Evolutionary conservation across 2,113 vertebrate genomes (phyloP), one percentile per base, ranked within the genome.

Genomic region (Chloebia gouldiae): DNA sequence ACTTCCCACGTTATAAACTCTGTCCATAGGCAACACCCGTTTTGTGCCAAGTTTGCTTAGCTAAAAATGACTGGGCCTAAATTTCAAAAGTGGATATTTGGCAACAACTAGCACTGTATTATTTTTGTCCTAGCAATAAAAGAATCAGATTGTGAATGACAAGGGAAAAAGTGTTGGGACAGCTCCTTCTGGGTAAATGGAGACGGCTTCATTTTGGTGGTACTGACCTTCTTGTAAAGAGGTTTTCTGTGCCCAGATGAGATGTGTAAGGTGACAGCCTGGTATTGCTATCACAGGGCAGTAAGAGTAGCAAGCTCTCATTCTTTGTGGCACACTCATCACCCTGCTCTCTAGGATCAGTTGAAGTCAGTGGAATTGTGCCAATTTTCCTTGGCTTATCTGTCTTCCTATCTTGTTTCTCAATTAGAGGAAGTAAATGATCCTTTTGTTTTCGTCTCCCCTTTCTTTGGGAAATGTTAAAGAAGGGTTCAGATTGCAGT

Each of bases 351-450:
- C 81, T 40, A 79, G 73, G 83, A 95, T 93, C 81, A 72, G 49
- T 80, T 96, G 66, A 89, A 91, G 54, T 63, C 63, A 0, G 0
- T 94, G 94, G 81, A 95, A 47, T 20, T 72, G 50, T 85, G 95
- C 96, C 96, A 94, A 6, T 93, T 96, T 97, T 83, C 96, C 86
- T 95, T 95, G 94, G 88, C 71, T 97, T 96, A 96, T 95, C 94
- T 92, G 61, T 86, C 84, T 95, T 95, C 68, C 96, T 75, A 66
- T 81, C 56, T 80, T 73, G 65, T 89, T 92, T 96, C 73, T 85
- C 61, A 91, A 71, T 91, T 94, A 82, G 82, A 71, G 61, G 61
- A 76, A 75, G 88, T 85, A 87, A 92, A 44, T 56, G 86, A 79
- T 90, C 91, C 50, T 76, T 94, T 87, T 81, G 68, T 96, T 97